Evolutionary conservation across 2,888 invertebrate genomes (phyloP).

Genomic region (Acanthosepion esculentum): DNA sequence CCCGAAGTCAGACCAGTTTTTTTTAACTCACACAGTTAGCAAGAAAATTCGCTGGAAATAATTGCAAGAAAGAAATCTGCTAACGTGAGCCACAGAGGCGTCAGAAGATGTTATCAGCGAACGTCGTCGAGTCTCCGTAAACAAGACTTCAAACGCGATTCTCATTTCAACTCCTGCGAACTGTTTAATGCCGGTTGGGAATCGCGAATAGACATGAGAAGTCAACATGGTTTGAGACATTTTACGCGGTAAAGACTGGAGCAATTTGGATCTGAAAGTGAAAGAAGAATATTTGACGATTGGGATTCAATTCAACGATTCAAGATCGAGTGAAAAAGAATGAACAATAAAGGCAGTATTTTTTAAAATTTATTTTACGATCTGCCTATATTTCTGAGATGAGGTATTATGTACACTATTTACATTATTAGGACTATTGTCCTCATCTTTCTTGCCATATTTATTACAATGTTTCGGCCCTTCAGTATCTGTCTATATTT

Average conservation of each 20-base stretch:
- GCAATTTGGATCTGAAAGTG: no score
- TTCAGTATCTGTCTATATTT: no score
- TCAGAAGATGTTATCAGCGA: not conserved
- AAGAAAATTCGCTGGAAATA: not conserved
- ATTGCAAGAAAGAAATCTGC: not conserved
- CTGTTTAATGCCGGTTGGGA: not conserved
- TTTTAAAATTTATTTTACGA: no score
- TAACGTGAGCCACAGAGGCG: not conserved
- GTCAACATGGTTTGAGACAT: not conserved
- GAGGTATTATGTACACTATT: no score
- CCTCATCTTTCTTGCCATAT: no score
- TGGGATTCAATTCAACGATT: no score
- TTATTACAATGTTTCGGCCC: no score
- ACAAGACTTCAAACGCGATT: slow-evolving; percentile 13
- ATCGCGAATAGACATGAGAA: not conserved
- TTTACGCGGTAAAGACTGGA: not conserved
- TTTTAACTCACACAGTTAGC: not conserved
- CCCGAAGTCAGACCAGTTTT: not conserved
- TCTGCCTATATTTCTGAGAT: no score
- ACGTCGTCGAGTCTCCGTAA: not conserved
- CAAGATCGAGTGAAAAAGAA: no score
- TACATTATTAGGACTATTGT: no score
- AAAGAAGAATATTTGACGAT: no score
- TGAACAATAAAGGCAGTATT: no score
- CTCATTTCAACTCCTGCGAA: not conserved